Evolutionary conservation across 2,797 vertebrate genomes (phyloP), one percentile per base, ranked within the genome.

Genomic region (Phoebastria nigripes): DNA sequence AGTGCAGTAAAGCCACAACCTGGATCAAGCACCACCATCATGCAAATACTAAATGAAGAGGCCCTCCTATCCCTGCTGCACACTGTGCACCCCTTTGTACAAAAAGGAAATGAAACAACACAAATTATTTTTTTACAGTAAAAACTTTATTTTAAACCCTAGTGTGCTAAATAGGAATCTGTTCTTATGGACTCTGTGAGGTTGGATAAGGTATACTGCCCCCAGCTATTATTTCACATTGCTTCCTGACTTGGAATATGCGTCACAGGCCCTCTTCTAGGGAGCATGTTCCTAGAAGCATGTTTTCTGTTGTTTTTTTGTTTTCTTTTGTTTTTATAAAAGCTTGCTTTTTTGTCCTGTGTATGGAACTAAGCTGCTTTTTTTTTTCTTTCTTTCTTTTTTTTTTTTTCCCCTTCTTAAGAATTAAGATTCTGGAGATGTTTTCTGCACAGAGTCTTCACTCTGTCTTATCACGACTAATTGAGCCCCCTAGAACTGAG

Each of bases 381-480:
- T 44, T 29, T 44, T 9, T 47, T 58, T 31, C 2, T 46, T 35
- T 51, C 1, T 22, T 56, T 35, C 15, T 20, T 51, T 59, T 33
- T 58, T 39, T 74, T 25, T 35, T 26, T 29, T 65, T 39, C 72
- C 8, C 85, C 13, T 15, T 4, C 37, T 66, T 67, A 95, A 99
- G 99, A 97, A 99, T 99, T 97, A 99, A 99, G 97, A 99, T 99
- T 96, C 98, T 99, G 97, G 99, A 99, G 52, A 97, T 99, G 98
- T 99, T 99, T 86, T 98, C 98, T 2, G 96, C 98, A 35, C 98
- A 98, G 70, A 96, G 85, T 4, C 98, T 99, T 89, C 98, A 99
- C 56, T 99, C 98, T 0, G 99, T 99, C 76, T 98, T 99, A 62
- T 98, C 98, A 46, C 98, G 98, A n/a, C 98, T 99, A 69, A 98